phyloP scores from a whole-genome alignment of 1,140 invertebrate species.

The Coptotermes formosanus region DNA sequence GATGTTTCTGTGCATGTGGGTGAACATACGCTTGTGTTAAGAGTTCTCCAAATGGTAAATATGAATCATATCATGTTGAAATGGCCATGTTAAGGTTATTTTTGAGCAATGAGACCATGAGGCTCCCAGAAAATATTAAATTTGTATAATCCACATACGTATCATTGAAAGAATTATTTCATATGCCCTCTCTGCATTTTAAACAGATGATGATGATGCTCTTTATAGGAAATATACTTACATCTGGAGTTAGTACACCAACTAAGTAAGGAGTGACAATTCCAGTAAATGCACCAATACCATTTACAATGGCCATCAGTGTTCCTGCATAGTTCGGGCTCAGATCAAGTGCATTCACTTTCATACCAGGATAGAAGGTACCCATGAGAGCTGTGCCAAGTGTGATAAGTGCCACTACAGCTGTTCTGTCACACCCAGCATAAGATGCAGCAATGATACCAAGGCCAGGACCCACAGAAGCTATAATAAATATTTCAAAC shows the following conservation, averaged over 20 bases:
- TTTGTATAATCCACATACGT: no score
- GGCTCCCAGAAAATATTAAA: no score
- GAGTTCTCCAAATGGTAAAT: no score
- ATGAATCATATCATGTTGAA: no score
- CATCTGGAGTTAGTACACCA: conserved; percentile 70
- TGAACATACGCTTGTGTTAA: no score
- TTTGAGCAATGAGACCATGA: no score
- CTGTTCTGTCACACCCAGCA: conserved; percentile 66
- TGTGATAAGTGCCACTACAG: conserved; percentile 66
- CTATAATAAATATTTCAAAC: conserved; percentile 49
- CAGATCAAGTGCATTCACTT: conserved; percentile 79
- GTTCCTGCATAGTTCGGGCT: conserved; percentile 80
- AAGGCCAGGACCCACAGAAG: conserved; percentile 69
- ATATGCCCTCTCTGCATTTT: no score
- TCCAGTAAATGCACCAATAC: conserved; percentile 76
- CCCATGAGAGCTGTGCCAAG: conserved; percentile 74
- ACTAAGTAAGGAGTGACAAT: conserved; percentile 77
- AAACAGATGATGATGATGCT: no score
- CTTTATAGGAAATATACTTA: conserved; percentile 45
- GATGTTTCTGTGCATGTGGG: no score
- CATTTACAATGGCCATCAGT: conserved; percentile 81
- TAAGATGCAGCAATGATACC: conserved; percentile 80
- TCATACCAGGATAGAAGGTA: conserved; percentile 72
- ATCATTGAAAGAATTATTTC: no score
- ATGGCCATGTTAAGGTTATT: no score